Evolutionary conservation across 2,888 invertebrate species (phyloP), one percentile per base, ranked within the genome.

Genomic region (Hoplodrina ambigua): DNA sequence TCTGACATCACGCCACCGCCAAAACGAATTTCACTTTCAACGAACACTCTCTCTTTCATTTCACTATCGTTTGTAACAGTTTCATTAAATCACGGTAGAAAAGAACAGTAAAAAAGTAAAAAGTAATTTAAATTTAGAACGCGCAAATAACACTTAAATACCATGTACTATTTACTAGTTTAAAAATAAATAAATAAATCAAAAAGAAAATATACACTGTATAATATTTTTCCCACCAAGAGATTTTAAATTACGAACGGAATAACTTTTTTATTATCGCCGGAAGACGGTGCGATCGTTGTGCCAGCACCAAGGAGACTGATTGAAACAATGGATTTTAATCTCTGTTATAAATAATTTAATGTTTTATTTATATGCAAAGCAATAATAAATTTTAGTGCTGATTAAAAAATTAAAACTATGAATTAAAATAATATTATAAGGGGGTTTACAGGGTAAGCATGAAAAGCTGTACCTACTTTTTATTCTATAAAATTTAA

Each of bases 21-120:
- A 76, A 72, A 88, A 87, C 84, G 80, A 89, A 87, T 92, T 94
- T 94, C 93, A 93, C 94, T 94, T 94, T 94, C 93, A 85, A 90
- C 80, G 78, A 74, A 41, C 84, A 85, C 87, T 85, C 92, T 89
- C 90, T 89, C 90, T 88, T 15, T 86, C 87, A 86, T 89, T 92
- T 92, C 89, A 91, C 93, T 92, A 87, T 92, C 91, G 87, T 84
- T 85, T 68, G 87, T 67, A 60, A 64, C 65, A 60, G 46, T 53
- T 52, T 25, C 58, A 65, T 62, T 63, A 54, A 62, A 72, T 62
- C 58, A 60, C 56, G 49, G 53, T 50, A 46, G 30, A 44, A 44
- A 53, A 50, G 55, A 44, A 17, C 15, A 15, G 7, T 37, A 10
- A 2, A 10, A 37, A 44, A 30, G 7, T 37, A 10, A 2, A 10